phyloP scores from a whole-genome alignment of 2,888 invertebrate species.

The Lasioglossum pauxillum region DNA sequence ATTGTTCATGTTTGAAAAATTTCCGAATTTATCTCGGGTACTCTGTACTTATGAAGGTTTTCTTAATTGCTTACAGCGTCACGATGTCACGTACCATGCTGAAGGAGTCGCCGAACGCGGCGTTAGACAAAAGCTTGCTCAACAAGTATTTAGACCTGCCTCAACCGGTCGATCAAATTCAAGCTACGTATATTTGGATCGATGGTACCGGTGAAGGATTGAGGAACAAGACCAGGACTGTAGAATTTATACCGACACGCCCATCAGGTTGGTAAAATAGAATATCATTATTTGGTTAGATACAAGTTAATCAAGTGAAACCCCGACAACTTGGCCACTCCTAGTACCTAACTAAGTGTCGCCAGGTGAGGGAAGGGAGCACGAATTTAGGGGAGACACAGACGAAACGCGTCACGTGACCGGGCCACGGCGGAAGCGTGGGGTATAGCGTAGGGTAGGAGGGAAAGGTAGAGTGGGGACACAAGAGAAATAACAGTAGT shows the following conservation, averaged over 20 bases:
- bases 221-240: conserved; percentile 94
- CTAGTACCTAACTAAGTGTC: too few relatives aligned
- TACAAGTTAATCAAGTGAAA: too few relatives aligned
- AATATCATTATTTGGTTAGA: background rate
- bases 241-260: conserved; percentile 91
- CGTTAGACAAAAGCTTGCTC: conserved; percentile 90
- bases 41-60: background rate
- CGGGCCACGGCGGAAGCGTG: too few relatives aligned
- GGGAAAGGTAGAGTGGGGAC: too few relatives aligned
- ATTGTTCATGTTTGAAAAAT: background rate
- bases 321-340: too few relatives aligned
- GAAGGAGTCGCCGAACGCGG: conserved; percentile 93
- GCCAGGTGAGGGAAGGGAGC: too few relatives aligned
- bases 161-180: conserved; percentile 90
- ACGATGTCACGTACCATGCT: conserved; percentile 83
- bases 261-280: conserved; percentile 87
- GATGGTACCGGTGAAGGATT: conserved; percentile 96
- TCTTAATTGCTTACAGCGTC: conserved; percentile 71
- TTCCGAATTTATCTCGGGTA: background rate
- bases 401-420: too few relatives aligned
- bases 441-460: too few relatives aligned
- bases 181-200: conserved; percentile 97
- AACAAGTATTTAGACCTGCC: conserved; percentile 91
- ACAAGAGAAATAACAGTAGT: too few relatives aligned
- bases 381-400: too few relatives aligned